Evolutionary conservation across 2,888 invertebrate species (phyloP), one percentile per base, ranked within the genome.

Genomic region (Hydrotaea cyrtoneurina): DNA sequence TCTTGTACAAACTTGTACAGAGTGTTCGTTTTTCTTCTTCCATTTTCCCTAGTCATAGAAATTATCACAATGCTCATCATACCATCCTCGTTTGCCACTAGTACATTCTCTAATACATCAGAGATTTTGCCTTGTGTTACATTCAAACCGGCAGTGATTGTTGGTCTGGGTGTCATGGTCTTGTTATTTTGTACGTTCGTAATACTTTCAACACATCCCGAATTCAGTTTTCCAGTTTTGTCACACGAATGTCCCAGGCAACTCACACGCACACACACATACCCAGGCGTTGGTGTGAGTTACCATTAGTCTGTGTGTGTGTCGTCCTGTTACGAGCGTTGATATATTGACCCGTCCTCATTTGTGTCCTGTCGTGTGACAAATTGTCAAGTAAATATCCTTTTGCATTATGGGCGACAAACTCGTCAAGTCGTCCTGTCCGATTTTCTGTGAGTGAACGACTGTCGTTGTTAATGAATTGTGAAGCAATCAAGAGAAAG

Each of bases 291-390:
- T 59, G 26, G 43, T 69, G 21, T 53, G 26, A 39, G 15, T 26
- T 0, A 19, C 64, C 26, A 13, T 23, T 15, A 23, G 74, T 23
- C 1, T 19, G 23, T 21, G 0, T 21, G 0, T 11, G 10, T 62
- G 66, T 39, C n/a, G 39, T 43, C 64, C 64, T 17, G 17, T 10
- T 17, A 13, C n/a, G 36, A 26, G 64, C 36, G 17, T 11, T 75
- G 62, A 59, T 71, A 75, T 71, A 78, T 78, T 77, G 73, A 74
- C 72, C 26, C 46, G 26, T 71, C 39, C n/a, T 39, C 64, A 66
- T 21, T 66, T 36, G 57, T 80, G 46, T 36, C 73, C 80, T 69
- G 75, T 80, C 43, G 75, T 82, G 59, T 82, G 72, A 76, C 57
- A 79, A 79, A 72, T 83, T 78, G 46, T 75, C 10, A 57, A 55